These are phyloP conservation scores for Polypterus senegalus DNA, from an alignment of 2,113 vertebrate genomes.

Conservation along the genomic window DNA sequence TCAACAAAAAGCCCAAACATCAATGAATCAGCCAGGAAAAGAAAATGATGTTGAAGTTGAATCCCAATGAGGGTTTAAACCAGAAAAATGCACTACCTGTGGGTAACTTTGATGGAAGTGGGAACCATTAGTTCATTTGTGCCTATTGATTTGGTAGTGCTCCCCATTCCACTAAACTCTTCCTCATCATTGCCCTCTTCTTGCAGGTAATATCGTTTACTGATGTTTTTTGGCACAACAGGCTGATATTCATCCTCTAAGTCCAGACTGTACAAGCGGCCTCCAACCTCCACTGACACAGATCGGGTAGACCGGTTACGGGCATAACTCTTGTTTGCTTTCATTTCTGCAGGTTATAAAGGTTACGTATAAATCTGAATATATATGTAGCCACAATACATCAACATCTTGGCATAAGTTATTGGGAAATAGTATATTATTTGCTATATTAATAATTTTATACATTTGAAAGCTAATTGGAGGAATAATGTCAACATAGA, in stretches of 20 bases:
- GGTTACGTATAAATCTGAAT: no score
- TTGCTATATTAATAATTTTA: no score
- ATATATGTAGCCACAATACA: no score
- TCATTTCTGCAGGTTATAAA: conserved; percentile 51
- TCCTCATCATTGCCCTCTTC: conserved; percentile 45
- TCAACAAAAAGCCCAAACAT: conserved; percentile 11
- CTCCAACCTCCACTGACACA: conserved; percentile 52
- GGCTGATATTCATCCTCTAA: conserved; percentile 51
- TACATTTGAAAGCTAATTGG: no score
- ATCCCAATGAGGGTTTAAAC: neutral
- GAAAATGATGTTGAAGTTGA: neutral
- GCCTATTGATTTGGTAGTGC: conserved; percentile 40
- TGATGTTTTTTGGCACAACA: conserved; percentile 47
- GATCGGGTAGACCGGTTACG: conserved; percentile 71
- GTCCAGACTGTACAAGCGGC: conserved; percentile 50
- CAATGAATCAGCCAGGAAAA: neutral
- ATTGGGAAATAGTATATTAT: no score
- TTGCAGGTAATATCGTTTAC: conserved; percentile 32
- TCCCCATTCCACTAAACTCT: conserved; percentile 70
- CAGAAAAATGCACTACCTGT: conserved; percentile 51
- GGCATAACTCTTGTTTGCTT: conserved; percentile 40
- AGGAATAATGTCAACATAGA: no score
- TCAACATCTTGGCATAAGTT: no score
- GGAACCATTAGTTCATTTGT: conserved; percentile 45
- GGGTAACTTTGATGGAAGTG: conserved; percentile 81